These are phyloP conservation scores for Acronicta aceris DNA, from an alignment of 2,888 invertebrate genomes.

Conservation along the genomic window DNA sequence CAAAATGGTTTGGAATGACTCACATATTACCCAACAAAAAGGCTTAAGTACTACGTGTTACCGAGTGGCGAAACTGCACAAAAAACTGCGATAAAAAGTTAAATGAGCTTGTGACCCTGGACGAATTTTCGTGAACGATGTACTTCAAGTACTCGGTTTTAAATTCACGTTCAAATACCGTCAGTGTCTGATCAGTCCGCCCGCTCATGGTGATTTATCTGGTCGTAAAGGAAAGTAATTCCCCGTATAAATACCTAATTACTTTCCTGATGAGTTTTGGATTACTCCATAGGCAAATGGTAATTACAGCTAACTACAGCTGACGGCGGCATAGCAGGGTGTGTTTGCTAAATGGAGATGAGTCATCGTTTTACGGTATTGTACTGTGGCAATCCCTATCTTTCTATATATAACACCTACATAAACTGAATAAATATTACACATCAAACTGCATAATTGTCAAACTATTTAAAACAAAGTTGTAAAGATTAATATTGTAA, in stretches of 20 bases:
- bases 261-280: conserved; percentile 19
- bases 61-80: conserved; percentile 52
- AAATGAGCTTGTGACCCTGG: conserved; percentile 64
- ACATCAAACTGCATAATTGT: too few species aligned
- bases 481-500: too few species aligned
- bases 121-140: conserved; percentile 27
- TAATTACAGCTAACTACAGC: background rate
- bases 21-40: conserved; percentile 54
- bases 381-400: too few species aligned
- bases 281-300: conserved; percentile 17
- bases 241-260: conserved; percentile 35
- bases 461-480: too few species aligned
- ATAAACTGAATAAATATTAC: too few species aligned
- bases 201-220: conserved; percentile 37
- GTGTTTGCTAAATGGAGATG: background rate
- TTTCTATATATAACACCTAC: too few species aligned
- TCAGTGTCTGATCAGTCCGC: conserved; percentile 13
- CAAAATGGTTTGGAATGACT: conserved; percentile 43
- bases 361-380: background rate
- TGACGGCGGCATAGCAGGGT: background rate
- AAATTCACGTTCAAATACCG: conserved; percentile 24
- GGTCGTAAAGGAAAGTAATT: conserved; percentile 42
- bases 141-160: conserved; percentile 18
- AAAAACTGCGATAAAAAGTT: conserved; percentile 70
- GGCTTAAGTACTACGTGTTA: conserved; percentile 42